Base-by-base conservation (phyloP, 1,140 invertebrate species). In the Chrysomallon squamiferum region DNA sequence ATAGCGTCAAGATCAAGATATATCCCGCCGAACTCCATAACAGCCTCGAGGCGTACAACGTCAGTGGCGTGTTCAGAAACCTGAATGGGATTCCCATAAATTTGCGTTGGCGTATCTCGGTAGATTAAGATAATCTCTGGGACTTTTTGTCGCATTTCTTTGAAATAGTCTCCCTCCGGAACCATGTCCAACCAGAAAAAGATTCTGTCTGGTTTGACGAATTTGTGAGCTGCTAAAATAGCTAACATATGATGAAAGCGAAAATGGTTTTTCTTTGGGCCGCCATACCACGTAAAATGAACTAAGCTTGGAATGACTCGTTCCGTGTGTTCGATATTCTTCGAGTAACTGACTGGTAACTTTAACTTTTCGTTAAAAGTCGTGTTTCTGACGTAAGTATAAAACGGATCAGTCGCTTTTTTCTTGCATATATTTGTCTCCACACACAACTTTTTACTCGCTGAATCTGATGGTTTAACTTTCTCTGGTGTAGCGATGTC, bases 241-340 rank as follows among this genome's bases (percentile, higher is more conserved):
- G 50, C 50, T 27, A 54, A 13, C 22, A 54, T 25, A 1, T 54
- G 50, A 27, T 54, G 50, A 54, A 54, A 54, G 45, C 25, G 50
- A 54, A 54, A 54, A 3, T 54, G 6, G 29, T 54, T 54, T 27
- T 30, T 30, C 1, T 54, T 20, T 30, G 3, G n/a, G 22, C 50
- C 50, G n/a, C 50, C 50, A 54, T 54, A 54, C 50, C 50, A 54
- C 3, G 50, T 54, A 27, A 54, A 54, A 27, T 54, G 50, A 54
- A 54, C 50, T 18, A 54, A 18, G 25, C 29, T 54, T 27, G 50
- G 50, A 22, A 54, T 54, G 25, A 54, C 50, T 54, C n/a, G 22
- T 15, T 27, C 50, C 29, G n/a, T 25, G 29, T 54, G 50, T 1
- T 54, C 15, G 15, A 54, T 54, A 15, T 54, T 27, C 3, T 30